Base-by-base conservation (phyloP, 2,113 vertebrate species). In the Etia nguti region DNA sequence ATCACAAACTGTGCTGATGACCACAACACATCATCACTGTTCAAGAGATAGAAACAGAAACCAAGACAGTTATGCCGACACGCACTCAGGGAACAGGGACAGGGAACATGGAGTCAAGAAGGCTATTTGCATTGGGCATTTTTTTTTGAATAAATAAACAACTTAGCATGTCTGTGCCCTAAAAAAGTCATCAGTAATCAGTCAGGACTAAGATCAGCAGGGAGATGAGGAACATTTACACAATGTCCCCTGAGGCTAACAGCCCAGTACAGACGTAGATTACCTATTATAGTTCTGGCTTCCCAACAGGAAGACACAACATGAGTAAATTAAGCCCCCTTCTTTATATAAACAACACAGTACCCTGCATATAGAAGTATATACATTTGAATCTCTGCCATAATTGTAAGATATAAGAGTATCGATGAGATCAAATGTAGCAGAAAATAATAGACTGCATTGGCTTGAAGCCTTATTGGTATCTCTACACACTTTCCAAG, bases 161-260 rank as follows among this genome's bases (percentile, higher is more conserved):
- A 92, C 84, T 93, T 93, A 95, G 93, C 89, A 91, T 93, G 93
- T 94, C 92, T 79, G 92, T 95, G 96, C 83, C 96, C 96, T 95
- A 87, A 96, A 96, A 96, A 92, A 96, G 96, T 96, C 96, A 96
- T 96, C 94, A 95, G 93, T 88, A 94, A 96, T 96, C 96, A 96
- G 95, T 95, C 95, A 96, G 85, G 86, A 93, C 86, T 81, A 87
- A 62, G 82, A 93, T 94, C 92, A 92, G 90, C 75, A 41, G 88
- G 89, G 93, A 94, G 82, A 95, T 90, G 86, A 89, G 83, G 55
- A 94, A 88, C 87, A 55, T 93, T 94, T 91, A 92, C 87, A 91
- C 80, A 91, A 79, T 87, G 90, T 96, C 94, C 93, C 95, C 88
- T 4, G 86, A 90, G 95, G 95, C 90, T 73, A 86, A 43, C 34